Evolutionary conservation across 2,113 vertebrate species (phyloP).

Genomic region (Paramormyrops kingsleyae): DNA sequence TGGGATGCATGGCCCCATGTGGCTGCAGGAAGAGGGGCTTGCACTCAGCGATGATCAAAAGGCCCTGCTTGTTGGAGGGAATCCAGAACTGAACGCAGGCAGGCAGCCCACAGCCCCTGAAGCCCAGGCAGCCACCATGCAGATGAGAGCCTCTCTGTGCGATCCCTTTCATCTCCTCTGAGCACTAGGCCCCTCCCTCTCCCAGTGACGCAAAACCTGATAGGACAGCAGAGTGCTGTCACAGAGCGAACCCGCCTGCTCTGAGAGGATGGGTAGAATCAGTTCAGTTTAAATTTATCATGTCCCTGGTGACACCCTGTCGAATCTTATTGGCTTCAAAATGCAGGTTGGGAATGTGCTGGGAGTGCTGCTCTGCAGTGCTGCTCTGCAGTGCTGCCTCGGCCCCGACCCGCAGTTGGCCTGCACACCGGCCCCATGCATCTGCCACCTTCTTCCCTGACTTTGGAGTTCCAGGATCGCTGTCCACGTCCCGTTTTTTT

Average conservation of each 20-base stretch:
- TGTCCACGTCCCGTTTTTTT: not conserved
- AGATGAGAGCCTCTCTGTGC: not conserved
- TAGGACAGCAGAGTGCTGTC: not conserved
- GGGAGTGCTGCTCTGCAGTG: not conserved
- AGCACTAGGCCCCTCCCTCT: not conserved
- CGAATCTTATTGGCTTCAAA: not conserved
- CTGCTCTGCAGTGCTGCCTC: not conserved
- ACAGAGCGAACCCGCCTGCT: not conserved
- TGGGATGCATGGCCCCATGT: not conserved
- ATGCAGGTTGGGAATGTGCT: not conserved
- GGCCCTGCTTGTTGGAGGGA: not conserved
- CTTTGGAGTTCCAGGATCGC: not conserved
- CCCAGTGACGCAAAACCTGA: not conserved
- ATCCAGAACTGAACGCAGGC: not conserved
- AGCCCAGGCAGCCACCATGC: not conserved
- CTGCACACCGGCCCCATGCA: not conserved
- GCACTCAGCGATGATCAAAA: not conserved
- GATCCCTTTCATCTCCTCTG: not conserved
- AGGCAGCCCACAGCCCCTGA: not conserved
- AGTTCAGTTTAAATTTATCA: not conserved
- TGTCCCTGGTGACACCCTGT: not conserved
- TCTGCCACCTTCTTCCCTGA: not conserved
- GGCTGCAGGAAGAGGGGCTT: not conserved
- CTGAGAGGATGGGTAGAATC: not conserved
- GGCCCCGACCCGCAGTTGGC: not conserved